A percentile compares a stretch with the other conserved stretches of the same genome.
Evolutionary conservation across 2,888 invertebrate genomes (phyloP).

Genomic region (Aphidoletes aphidimyza): DNA sequence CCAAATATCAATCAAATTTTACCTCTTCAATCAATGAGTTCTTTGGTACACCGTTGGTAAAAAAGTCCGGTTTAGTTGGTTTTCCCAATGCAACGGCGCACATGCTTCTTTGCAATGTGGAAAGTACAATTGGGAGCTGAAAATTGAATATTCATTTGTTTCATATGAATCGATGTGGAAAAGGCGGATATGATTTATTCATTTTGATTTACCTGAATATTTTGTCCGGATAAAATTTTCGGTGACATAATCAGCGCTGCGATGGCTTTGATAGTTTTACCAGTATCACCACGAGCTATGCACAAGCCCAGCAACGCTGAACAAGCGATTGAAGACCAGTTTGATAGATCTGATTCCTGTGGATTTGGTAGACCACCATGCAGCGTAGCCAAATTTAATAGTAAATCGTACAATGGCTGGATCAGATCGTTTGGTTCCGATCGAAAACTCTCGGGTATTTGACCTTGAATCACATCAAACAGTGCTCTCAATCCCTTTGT

Average conservation of each 20-base stretch:
- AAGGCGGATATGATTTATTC: too few relatives aligned
- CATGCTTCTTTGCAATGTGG: conserved; percentile 87
- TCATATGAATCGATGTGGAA: conserved; percentile 83
- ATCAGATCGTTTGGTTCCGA: conserved; percentile 69
- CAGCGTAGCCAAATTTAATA: conserved; percentile 84
- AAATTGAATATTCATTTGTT: conserved; percentile 57
- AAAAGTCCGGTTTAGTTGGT: conserved; percentile 86
- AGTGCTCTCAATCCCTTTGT: conserved; percentile 88
- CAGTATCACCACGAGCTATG: conserved; percentile 92
- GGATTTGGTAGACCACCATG: conserved; percentile 66
- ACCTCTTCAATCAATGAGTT: conserved; percentile 77
- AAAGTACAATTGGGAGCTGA: conserved; percentile 85
- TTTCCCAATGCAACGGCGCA: conserved; percentile 88
- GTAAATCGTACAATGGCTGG: conserved; percentile 83
- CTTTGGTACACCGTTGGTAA: conserved; percentile 86
- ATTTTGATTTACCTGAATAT: conserved; percentile 73
- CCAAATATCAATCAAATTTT: conserved; percentile 59
- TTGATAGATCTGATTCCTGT: conserved; percentile 71
- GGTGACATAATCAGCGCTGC: conserved; percentile 89
- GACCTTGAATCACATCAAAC: conserved; percentile 85
- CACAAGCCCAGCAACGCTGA: conserved; percentile 92
- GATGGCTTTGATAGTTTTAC: conserved; percentile 86
- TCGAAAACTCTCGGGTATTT: conserved; percentile 66
- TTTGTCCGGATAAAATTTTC: conserved; percentile 79
- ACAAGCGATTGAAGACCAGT: conserved; percentile 87